These are phyloP conservation scores for Dendropsophus ebraccatus DNA, from an alignment of 2,113 vertebrate genomes.

Conservation along the genomic window DNA sequence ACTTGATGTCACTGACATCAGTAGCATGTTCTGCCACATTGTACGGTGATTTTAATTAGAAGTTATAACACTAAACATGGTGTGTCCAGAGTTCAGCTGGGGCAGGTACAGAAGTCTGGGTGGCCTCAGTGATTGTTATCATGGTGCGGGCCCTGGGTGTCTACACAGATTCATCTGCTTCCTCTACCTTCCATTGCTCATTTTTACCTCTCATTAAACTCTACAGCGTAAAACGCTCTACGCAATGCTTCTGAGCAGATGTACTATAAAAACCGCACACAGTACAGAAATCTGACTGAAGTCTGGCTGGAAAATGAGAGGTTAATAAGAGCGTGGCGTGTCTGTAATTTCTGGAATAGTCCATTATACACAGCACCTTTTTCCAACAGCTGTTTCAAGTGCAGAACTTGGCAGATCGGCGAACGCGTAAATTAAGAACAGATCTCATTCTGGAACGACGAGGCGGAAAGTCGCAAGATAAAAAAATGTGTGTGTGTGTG, in stretches of 20 bases:
- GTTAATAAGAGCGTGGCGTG: not conserved
- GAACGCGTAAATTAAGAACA: conserved; percentile 4
- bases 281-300: not conserved
- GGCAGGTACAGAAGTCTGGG: conserved; percentile 7
- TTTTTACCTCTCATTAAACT: not conserved
- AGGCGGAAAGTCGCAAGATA: conserved; percentile 15
- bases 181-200: not conserved
- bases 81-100: not conserved
- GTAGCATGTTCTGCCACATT: not conserved
- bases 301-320: not conserved
- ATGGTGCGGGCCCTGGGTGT: not conserved
- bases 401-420: conserved; percentile 13
- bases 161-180: not conserved
- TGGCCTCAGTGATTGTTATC: not conserved
- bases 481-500: not conserved
- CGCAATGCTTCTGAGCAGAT: not conserved
- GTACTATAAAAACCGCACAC: not conserved
- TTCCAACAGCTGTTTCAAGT: conserved; percentile 43
- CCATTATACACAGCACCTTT: conserved; percentile 30
- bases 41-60: conserved; percentile 11
- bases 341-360: not conserved
- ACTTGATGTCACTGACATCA: not conserved
- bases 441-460: not conserved
- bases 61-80: not conserved
- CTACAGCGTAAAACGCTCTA: not conserved